Conservation (phyloP, 1,140 invertebrate species). For the Varroa destructor region DNA sequence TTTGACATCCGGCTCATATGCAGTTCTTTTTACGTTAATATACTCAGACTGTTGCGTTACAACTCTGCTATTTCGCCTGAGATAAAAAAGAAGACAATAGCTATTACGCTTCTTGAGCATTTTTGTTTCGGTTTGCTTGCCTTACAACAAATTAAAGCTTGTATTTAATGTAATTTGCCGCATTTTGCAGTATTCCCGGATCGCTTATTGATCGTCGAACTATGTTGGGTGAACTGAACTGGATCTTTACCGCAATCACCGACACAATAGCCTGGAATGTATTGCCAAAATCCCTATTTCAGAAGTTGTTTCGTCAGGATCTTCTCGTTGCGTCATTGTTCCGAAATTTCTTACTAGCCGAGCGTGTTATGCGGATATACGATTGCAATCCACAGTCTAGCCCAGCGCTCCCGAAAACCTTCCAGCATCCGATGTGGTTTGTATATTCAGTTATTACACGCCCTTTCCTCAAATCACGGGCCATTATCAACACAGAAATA, state of each 20-base stretch:
- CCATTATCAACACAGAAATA: background rate
- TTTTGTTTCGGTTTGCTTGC: background rate
- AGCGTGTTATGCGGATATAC: constrained; percentile 86
- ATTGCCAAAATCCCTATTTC: constrained; percentile 80
- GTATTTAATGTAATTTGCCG: constrained; percentile 34
- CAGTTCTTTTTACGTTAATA: too few species aligned
- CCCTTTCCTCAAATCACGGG: background rate
- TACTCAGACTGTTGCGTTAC: too few species aligned
- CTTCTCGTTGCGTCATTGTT: constrained; percentile 94
- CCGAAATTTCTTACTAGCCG: constrained; percentile 89
- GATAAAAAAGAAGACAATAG: too few species aligned
- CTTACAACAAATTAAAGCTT: constrained; percentile 30
- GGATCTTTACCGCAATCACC: constrained; percentile 99
- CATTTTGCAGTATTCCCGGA: constrained; percentile 65
- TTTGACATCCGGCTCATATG: constrained; percentile 25
- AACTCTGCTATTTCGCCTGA: too few species aligned
- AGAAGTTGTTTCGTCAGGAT: constrained; percentile 92
- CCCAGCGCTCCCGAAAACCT: constrained; percentile 75
- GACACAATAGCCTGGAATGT: constrained; percentile 99
- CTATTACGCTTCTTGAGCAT: background rate
- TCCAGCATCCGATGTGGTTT: constrained; percentile 56
- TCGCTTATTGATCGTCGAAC: constrained; percentile 84
- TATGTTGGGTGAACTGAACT: constrained; percentile 96
- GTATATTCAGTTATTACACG: constrained; percentile 30
- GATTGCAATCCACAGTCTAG: constrained; percentile 86